Conservation (phyloP, 1,140 invertebrate genomes). For the Pseudobourletiella spinata region DNA sequence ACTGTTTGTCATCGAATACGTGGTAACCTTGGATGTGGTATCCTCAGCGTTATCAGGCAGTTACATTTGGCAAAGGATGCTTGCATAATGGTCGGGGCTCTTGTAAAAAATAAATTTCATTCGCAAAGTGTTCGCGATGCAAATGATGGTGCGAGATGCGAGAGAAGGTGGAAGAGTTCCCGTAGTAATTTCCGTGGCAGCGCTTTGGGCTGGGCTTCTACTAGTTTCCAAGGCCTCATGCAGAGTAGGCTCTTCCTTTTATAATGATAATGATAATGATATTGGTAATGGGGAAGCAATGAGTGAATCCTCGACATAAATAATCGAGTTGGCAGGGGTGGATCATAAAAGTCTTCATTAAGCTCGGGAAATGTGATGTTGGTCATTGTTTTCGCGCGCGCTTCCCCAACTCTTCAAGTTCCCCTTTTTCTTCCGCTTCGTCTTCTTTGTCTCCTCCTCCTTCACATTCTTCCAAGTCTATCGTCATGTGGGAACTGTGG, state of each 20-base stretch:
- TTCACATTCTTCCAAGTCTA: neutral
- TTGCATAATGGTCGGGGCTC: too few species aligned
- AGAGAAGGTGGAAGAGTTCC: too few species aligned
- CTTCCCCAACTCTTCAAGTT: neutral
- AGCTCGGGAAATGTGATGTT: conserved; percentile 7
- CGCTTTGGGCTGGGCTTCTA: neutral
- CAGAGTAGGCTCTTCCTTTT: too few species aligned
- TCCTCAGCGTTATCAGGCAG: too few species aligned
- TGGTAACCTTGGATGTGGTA: too few species aligned
- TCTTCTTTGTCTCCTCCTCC: neutral
- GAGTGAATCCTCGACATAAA: conserved; percentile 8
- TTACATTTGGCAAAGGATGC: too few species aligned
- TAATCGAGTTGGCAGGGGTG: conserved; percentile 9
- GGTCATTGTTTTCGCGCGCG: conserved; percentile 1
- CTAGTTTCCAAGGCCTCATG: neutral
- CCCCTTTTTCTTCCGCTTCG: neutral
- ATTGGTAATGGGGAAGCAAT: conserved; percentile 14
- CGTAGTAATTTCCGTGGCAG: neutral
- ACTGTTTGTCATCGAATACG: too few species aligned
- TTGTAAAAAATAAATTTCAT: too few species aligned
- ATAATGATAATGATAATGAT: conserved; percentile 5
- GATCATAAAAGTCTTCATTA: conserved; percentile 16
- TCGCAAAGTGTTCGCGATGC: too few species aligned
- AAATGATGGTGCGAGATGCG: too few species aligned
- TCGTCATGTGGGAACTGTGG: neutral